Evolutionary conservation across 2,888 invertebrate genomes (phyloP).

Genomic region (Eledone cirrhosa): DNA sequence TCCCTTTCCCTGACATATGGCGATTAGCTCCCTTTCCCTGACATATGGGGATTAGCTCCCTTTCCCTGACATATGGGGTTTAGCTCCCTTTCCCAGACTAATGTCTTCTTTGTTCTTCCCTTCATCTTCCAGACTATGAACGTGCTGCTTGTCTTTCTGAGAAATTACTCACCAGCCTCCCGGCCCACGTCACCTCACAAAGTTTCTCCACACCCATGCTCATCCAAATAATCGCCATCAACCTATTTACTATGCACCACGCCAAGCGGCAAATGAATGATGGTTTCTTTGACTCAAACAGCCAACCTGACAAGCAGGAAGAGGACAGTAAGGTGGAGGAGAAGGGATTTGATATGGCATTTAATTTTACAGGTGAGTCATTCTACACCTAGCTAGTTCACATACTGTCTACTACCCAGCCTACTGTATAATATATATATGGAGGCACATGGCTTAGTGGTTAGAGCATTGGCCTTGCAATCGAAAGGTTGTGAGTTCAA

Average conservation of each 20-base stretch:
- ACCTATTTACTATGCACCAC: conserved; percentile 75
- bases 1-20: too few species aligned
- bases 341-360: conserved; percentile 71
- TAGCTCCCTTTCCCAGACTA: too few species aligned
- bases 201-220: conserved; percentile 80
- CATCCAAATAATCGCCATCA: conserved; percentile 81
- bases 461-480: too few species aligned
- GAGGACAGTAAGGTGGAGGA: conserved; percentile 72
- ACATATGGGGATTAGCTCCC: too few species aligned
- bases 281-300: conserved; percentile 30
- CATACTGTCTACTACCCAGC: too few species aligned
- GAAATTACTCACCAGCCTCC: conserved; percentile 76
- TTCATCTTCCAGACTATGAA: conserved; percentile 69
- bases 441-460: too few species aligned
- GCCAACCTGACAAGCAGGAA: conserved; percentile 30
- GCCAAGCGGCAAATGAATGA: conserved; percentile 43
- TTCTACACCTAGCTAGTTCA: too few species aligned
- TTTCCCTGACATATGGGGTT: too few species aligned
- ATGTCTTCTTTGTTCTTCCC: not conserved
- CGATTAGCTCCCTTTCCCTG: too few species aligned
- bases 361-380: conserved; percentile 74
- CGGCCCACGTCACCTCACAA: conserved; percentile 81
- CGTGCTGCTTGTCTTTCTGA: conserved; percentile 74
- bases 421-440: too few species aligned
- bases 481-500: too few species aligned